Base-by-base conservation (phyloP, 2,797 vertebrate genomes). In the Podarcis siculus region DNA sequence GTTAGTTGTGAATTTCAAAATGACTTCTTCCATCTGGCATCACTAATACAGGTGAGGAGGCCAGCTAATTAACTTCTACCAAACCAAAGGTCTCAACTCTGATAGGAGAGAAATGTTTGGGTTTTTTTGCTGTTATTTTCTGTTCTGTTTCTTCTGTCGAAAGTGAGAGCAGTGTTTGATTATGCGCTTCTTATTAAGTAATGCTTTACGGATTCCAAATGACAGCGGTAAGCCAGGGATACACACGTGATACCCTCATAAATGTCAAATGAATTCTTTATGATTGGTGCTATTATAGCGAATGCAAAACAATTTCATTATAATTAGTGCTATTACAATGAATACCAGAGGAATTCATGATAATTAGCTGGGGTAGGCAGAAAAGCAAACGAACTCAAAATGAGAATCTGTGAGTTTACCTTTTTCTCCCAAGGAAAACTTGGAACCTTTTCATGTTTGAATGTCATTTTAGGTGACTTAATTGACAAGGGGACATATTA, bases 231-330 rank as follows among this genome's bases (percentile, higher is more conserved):
- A 91, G 23, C 25, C 92, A 45, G 91, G 19, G 92, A 90, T 92
- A 87, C 79, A 83, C 66, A 30, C 86, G 71, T 90, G 73, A 93
- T 1, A 0, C 77, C 42, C 79, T 89, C 89, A 87, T 69, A 91
- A 93, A 92, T 3, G 1, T 94, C 86, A 90, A 90, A 91, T 88
- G 8, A 94, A 93, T 94, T 94, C 45, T 89, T 94, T 91, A 83
- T 91, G 72, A 92, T 93, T 58, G 66, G 27, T 37, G 4, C 42
- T 86, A 35, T 92, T 94, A 86, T 81, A 94, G 94, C 7, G 90
- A 94, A 95, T 91, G 92, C 69, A 42, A 94, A 95, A 92, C 85
- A 93, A 94, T 91, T 92, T 86, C 84, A 71, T 93, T 94, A 92
- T 91, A 94, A 95, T 94, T 94, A 92, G 83, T 85, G 75, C 61